phyloP scores from a whole-genome alignment of 2,113 vertebrate species.

The Pedetes capensis region DNA sequence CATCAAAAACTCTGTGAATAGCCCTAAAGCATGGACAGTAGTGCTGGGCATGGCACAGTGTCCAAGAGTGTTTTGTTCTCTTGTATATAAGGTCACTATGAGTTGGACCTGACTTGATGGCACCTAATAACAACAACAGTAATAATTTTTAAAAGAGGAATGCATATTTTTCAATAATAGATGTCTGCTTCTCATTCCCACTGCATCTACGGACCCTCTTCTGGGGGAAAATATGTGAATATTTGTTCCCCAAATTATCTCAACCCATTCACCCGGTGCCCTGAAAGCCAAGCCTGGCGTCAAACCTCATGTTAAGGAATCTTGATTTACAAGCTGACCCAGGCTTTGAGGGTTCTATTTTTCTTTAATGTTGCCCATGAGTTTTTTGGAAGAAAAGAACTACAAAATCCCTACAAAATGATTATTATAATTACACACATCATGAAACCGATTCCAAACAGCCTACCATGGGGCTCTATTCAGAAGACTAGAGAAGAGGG shows the following conservation, averaged over 20 bases:
- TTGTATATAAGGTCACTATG: too few relatives aligned
- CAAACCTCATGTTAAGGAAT: background rate
- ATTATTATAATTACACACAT: conserved; percentile 61
- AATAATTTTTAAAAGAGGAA: conserved; percentile 15
- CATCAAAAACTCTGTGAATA: too few relatives aligned
- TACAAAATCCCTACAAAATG: conserved; percentile 51
- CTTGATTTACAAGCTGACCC: conserved; percentile 14
- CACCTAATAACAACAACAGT: too few relatives aligned
- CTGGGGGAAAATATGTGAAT: background rate
- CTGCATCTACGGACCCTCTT: background rate
- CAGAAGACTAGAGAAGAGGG: conserved; percentile 32
- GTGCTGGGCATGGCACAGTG: too few relatives aligned
- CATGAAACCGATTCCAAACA: conserved; percentile 15
- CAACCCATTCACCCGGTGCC: background rate
- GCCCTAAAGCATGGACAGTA: too few relatives aligned
- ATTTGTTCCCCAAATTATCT: background rate
- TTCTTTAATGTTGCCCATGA: conserved; percentile 27
- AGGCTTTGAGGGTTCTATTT: conserved; percentile 13
- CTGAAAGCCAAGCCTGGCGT: background rate
- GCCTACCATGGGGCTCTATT: conserved; percentile 31
- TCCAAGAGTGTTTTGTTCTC: too few relatives aligned
- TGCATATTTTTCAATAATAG: background rate
- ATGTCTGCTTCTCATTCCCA: background rate
- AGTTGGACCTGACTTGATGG: too few relatives aligned
- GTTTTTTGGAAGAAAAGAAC: conserved; percentile 27